Evolutionary conservation across 1,140 invertebrate species (phyloP).

Genomic region (honey bee (Apis mellifera)): DNA sequence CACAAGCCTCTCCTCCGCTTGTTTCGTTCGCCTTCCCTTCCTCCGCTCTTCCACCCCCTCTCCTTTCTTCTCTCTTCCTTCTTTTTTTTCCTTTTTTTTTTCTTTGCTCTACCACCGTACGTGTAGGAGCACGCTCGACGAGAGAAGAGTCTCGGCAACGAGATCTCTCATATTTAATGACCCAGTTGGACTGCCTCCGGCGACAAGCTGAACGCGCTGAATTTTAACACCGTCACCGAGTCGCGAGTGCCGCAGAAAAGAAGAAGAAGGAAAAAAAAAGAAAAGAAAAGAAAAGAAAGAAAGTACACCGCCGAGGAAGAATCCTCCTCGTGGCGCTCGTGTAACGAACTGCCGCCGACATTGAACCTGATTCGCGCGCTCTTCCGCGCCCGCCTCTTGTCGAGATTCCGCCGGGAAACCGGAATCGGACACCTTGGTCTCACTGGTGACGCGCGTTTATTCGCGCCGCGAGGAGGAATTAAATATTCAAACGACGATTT

Average conservation of each 20-base stretch:
- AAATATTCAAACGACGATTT: conserved; percentile 14
- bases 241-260: conserved; percentile 37
- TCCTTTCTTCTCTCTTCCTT: background rate
- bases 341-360: conserved; percentile 52
- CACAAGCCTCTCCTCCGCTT: conserved; percentile 10
- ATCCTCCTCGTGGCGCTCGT: conserved; percentile 38
- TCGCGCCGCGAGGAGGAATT: background rate
- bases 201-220: conserved; percentile 70
- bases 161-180: conserved; percentile 77
- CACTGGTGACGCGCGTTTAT: conserved; percentile 8
- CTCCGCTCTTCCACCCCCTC: background rate
- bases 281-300: conserved; percentile 15
- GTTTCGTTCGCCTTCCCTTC: conserved; percentile 18
- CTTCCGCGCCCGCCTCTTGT: background rate
- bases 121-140: conserved; percentile 33
- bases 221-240: conserved; percentile 68
- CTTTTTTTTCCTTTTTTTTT: background rate
- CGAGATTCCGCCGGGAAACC: background rate
- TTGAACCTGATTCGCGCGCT: conserved; percentile 39
- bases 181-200: conserved; percentile 67
- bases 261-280: background rate
- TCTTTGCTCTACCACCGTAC: conserved; percentile 1
- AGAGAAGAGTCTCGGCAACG: conserved; percentile 54
- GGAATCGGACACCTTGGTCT: background rate
- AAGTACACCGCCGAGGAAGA: conserved; percentile 38